A percentile compares a stretch with the other conserved stretches of the same genome.
These are phyloP conservation scores for Gnatocerus cornutus DNA, from an alignment of 2,888 invertebrate genomes.

Conservation along the genomic window DNA sequence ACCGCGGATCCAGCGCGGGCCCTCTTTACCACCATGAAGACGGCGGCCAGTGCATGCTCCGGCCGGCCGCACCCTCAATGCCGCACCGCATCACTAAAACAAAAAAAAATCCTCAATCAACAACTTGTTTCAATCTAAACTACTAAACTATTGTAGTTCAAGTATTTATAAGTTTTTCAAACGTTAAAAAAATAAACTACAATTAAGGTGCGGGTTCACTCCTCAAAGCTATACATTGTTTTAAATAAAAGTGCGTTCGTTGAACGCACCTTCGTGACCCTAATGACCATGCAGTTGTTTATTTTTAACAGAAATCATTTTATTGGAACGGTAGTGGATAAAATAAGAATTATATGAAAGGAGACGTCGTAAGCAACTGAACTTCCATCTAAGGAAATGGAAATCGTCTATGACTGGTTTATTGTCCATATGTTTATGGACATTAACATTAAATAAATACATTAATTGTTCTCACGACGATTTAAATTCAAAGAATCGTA, in stretches of 20 bases:
- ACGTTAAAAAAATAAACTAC: neutral
- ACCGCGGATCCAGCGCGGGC: conserved; percentile 63
- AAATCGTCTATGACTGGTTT: neutral
- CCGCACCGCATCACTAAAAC: conserved; percentile 65
- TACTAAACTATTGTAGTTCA: no score
- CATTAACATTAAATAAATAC: conserved; percentile 1
- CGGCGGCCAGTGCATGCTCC: conserved; percentile 64
- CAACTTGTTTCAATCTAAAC: no score
- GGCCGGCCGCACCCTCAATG: conserved; percentile 61
- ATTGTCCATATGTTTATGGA: neutral
- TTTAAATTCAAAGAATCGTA: conserved; percentile 2
- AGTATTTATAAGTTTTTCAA: no score
- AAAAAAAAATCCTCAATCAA: conserved; percentile 40
- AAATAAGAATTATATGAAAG: neutral
- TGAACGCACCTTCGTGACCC: conserved; percentile 4
- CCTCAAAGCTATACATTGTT: neutral
- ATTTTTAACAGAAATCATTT: neutral
- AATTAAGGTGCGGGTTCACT: conserved; percentile 1
- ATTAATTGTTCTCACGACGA: neutral
- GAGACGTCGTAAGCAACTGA: neutral
- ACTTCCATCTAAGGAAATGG: neutral
- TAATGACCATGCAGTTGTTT: conserved; percentile 2
- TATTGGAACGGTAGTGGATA: neutral
- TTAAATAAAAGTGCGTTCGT: conserved; percentile 4
- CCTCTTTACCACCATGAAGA: conserved; percentile 65